These are phyloP conservation scores for Ciconia nigra DNA, from an alignment of 2,797 vertebrate species.

Conservation along the genomic window DNA sequence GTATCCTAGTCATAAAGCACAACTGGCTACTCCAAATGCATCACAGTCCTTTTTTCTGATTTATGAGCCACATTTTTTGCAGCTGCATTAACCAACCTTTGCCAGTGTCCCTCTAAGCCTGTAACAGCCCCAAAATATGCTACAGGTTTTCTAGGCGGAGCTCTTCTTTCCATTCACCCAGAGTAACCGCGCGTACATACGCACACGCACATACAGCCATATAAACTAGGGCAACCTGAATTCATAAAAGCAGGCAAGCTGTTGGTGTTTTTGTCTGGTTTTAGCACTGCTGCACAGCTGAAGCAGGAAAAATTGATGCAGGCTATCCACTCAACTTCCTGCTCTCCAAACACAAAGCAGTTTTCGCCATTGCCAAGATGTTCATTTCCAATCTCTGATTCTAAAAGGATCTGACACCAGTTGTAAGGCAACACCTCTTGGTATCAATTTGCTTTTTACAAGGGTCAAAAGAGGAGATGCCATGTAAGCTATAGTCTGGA, in stretches of 20 bases:
- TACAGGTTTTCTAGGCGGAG: not conserved
- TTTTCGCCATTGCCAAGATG: not conserved
- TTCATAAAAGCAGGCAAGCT: not conserved
- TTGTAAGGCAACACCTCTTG: not conserved
- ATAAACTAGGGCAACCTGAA: constrained; percentile 1
- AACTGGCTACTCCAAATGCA: not conserved
- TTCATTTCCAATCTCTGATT: not conserved
- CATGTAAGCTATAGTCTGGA: not conserved
- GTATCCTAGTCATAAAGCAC: not conserved
- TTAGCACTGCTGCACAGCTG: not conserved
- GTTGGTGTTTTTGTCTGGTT: not conserved
- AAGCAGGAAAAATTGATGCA: not conserved
- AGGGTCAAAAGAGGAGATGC: not conserved
- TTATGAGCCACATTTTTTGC: not conserved
- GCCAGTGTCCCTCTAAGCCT: not conserved
- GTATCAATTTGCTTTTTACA: not conserved
- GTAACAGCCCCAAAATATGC: not conserved
- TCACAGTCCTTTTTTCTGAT: not conserved
- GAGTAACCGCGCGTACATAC: not conserved
- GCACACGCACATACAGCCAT: not conserved
- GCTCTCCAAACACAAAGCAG: not conserved
- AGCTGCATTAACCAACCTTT: not conserved
- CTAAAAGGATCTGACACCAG: not conserved
- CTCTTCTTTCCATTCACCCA: not conserved
- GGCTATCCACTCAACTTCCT: not conserved